These are phyloP conservation scores for Arrhamphus sclerolepis DNA, from an alignment of 2,797 vertebrate genomes.

Conservation along the genomic window DNA sequence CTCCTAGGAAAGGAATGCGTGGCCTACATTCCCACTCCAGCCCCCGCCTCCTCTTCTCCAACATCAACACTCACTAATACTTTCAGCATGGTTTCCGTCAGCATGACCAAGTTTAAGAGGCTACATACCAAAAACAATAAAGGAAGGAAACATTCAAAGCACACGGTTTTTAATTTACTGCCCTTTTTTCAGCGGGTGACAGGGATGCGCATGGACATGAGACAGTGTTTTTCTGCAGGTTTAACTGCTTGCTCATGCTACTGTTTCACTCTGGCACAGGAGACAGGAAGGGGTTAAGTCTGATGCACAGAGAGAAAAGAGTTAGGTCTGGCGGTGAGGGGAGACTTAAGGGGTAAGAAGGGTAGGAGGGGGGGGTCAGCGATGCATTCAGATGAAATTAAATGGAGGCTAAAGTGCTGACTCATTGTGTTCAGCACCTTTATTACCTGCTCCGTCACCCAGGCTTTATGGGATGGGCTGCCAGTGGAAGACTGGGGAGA, in stretches of 20 bases:
- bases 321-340: conserved; percentile 47
- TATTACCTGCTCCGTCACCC: conserved; percentile 81
- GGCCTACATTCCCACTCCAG: conserved; percentile 74
- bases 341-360: conserved; percentile 39
- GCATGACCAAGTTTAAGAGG: conserved; percentile 52
- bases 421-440: conserved; percentile 76
- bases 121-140: conserved; percentile 65
- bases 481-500: conserved; percentile 47
- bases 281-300: conserved; percentile 78
- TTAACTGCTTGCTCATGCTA: conserved; percentile 31
- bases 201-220: conserved; percentile 19
- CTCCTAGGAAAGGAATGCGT: conserved; percentile 79
- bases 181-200: conserved; percentile 24
- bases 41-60: conserved; percentile 51
- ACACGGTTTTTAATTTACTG: conserved; percentile 50
- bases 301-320: conserved; percentile 49
- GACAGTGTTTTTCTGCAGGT: conserved; percentile 28
- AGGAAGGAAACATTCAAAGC: conserved; percentile 51
- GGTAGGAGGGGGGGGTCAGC: conserved; percentile 23
- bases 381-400: conserved; percentile 78
- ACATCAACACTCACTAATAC: conserved; percentile 41
- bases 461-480: conserved; percentile 71
- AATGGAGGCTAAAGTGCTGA: conserved; percentile 83
- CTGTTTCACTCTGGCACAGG: conserved; percentile 23
- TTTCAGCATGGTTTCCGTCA: conserved; percentile 34